Percentiles rank a stretch among this genome's conserved stretches.
Evolutionary conservation across 2,888 invertebrate species (phyloP).

Genomic region (Pristionchus mayeri): DNA sequence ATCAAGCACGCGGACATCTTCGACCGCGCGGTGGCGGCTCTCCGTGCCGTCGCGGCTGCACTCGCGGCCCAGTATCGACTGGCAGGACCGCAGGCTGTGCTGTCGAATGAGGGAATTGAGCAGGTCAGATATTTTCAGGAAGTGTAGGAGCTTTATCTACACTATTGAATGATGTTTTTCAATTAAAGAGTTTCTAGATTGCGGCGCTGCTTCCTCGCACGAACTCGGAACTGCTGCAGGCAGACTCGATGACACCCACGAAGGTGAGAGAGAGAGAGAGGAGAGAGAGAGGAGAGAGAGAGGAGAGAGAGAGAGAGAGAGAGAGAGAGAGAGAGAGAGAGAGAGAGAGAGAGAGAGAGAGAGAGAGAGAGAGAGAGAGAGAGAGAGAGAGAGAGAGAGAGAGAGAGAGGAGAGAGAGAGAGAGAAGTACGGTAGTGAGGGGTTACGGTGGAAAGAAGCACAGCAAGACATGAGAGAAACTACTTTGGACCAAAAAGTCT

Average conservation of each 20-base stretch:
- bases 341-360: neutral
- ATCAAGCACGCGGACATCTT: constrained; percentile 70
- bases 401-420: neutral
- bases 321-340: neutral
- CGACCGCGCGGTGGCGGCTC: constrained; percentile 58
- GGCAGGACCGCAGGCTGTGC: constrained; percentile 58
- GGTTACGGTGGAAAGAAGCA: no score
- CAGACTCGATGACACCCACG: constrained; percentile 69
- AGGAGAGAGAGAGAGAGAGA: neutral
- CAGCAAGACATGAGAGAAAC: no score
- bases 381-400: neutral
- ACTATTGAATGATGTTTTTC: constrained; percentile 22
- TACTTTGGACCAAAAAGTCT: no score
- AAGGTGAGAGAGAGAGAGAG: constrained; percentile 54
- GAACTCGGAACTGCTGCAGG: constrained; percentile 72
- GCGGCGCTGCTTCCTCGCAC: constrained; percentile 74
- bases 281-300: no score
- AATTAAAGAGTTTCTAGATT: constrained; percentile 55
- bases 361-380: neutral
- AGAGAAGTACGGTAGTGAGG: neutral
- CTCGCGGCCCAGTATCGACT: constrained; percentile 60
- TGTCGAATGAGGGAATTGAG: constrained; percentile 69
- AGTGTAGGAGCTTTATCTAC: neutral
- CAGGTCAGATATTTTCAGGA: no score
- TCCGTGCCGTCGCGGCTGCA: constrained; percentile 58